Evolutionary conservation across 2,888 invertebrate species (phyloP).

Genomic region (Phrixothrix hirtus): DNA sequence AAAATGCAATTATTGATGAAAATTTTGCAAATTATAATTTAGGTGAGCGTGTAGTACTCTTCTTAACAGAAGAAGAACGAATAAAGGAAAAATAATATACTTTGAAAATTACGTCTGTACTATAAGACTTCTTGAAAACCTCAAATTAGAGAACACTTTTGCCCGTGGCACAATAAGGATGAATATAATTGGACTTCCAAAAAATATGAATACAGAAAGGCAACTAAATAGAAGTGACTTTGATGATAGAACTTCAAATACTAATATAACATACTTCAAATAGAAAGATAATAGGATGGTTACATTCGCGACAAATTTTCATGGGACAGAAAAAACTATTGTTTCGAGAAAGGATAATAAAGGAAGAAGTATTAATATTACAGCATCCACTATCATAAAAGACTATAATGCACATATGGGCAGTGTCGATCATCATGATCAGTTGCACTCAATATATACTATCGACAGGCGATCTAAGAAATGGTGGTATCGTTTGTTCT

Average conservation of each 20-base stretch:
- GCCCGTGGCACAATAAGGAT: no score
- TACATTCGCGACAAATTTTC: conserved; percentile 41
- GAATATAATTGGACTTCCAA: not conserved
- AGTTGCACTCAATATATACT: no score
- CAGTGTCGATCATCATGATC: no score
- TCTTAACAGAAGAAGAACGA: not conserved
- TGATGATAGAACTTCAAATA: not conserved
- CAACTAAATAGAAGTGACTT: not conserved
- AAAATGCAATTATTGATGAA: not conserved
- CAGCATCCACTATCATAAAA: no score
- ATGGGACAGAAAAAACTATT: conserved; percentile 1
- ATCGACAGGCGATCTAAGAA: no score
- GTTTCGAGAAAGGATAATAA: no score
- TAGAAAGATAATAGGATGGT: conserved; percentile 46
- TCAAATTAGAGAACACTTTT: not conserved
- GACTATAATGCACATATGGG: no score
- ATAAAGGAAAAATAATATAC: not conserved
- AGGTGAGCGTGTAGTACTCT: not conserved
- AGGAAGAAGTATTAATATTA: no score
- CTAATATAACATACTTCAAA: not conserved
- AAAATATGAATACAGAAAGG: not conserved
- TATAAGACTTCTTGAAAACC: not conserved
- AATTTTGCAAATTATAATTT: not conserved
- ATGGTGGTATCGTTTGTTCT: no score
- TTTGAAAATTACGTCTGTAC: not conserved